Evolutionary conservation across 2,888 invertebrate genomes (phyloP), one percentile per base, ranked within the genome.

Genomic region (Dicranocentrus wangi): DNA sequence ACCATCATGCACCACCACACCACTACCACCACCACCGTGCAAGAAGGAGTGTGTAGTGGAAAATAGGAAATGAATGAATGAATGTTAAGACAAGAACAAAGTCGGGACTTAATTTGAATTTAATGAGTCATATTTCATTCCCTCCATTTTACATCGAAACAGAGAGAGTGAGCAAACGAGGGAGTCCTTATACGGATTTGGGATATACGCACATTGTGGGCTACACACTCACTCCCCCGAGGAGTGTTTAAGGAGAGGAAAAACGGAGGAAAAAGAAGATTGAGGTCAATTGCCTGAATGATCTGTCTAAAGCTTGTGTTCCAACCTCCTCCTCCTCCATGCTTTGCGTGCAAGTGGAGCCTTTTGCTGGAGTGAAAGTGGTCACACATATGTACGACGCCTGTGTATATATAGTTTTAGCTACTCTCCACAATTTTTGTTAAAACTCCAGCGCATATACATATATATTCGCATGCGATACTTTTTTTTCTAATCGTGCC

Each of bases 261-360:
- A n/a, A n/a, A n/a, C n/a, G n/a, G n/a, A n/a, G n/a, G n/a, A n/a
- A 81, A 76, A 72, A 68, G 65, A 76, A 68, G 82, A 82, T 82
- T 82, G 82, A 77, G 82, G 82, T 82, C 82, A 82, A 82, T 82
- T 82, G 82, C 82, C 72, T 66, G 82, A 77, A 82, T 82, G 82
- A 82, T 82, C 82, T 82, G 75, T 68, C 72, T 80, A 72, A 71
- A 72, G 71, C 72, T 72, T 66, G 63, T 58, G 27, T n/a, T n/a
- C 39, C 61, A 51, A 68, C 42, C 28, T 61, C 71, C 63, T 39
- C 55, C 25, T 17, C 17, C 10, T 32, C 47, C 23, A 60, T 23
- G 19, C 70, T 39, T 39, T 8, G 39, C 39, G 13, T 39, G 13
- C 47, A 53, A 28, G 27, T n/a, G 53, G 51, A 47, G n/a, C 21